These are phyloP conservation scores for Pectinophora gossypiella DNA, from an alignment of 1,140 invertebrate species.

Conservation along the genomic window DNA sequence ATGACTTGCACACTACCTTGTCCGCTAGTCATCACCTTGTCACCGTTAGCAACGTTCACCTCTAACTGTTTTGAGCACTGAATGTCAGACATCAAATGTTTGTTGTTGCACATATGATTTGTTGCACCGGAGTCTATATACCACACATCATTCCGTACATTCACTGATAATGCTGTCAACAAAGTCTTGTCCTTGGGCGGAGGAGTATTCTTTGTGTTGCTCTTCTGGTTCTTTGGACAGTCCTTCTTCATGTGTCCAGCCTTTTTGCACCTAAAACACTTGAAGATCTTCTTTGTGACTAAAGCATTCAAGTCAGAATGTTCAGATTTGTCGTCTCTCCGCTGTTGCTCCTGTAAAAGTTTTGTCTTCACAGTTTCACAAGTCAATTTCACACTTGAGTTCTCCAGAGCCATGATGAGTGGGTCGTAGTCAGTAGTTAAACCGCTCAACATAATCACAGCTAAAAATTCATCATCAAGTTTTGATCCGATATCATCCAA, in stretches of 20 bases:
- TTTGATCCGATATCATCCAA: slow-evolving; percentile 6
- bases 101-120: slow-evolving; percentile 15
- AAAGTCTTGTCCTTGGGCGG: background rate
- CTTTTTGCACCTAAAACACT: slow-evolving; percentile 6
- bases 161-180: background rate
- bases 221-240: background rate
- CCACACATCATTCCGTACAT: slow-evolving; percentile 6
- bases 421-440: slow-evolving; percentile 15
- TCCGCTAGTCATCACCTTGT: background rate
- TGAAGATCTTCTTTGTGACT: background rate
- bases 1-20: background rate
- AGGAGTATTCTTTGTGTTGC: background rate
- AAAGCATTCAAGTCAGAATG: background rate
- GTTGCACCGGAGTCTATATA: slow-evolving; percentile 24
- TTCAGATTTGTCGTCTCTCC: background rate
- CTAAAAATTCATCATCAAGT: slow-evolving; percentile 16
- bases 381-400: slow-evolving; percentile 4
- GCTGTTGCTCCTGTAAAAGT: slow-evolving; percentile 9
- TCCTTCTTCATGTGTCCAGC: slow-evolving; percentile 6
- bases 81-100: slow-evolving; percentile 1
- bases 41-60: slow-evolving; percentile 7
- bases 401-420: slow-evolving; percentile 14
- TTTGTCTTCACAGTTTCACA: slow-evolving; percentile 14
- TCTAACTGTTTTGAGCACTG: background rate
- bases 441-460: slow-evolving; percentile 18